Conservation (phyloP, 2,113 vertebrate species). For the Anthoscopus minutus region DNA sequence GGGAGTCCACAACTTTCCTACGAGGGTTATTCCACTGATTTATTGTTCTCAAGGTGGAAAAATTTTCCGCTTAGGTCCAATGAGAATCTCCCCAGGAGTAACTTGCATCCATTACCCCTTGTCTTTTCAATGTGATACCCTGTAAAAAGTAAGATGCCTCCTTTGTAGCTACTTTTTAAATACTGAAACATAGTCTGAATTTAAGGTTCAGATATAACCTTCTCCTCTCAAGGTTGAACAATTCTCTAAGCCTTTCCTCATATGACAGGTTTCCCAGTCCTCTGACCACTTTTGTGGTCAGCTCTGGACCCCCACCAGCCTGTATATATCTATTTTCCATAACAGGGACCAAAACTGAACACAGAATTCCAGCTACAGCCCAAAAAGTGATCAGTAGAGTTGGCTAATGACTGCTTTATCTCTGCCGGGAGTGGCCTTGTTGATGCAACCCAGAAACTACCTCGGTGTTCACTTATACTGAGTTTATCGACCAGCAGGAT, state of each 20-base stretch:
- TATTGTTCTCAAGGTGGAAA: background rate
- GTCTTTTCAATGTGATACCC: background rate
- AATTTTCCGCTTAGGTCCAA: background rate
- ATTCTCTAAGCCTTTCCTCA: background rate
- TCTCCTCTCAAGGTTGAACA: background rate
- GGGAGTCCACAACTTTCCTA: background rate
- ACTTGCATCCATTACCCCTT: background rate
- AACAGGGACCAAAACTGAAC: background rate
- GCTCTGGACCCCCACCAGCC: background rate
- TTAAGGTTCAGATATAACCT: background rate
- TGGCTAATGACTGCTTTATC: background rate
- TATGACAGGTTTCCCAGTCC: background rate
- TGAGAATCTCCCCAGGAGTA: background rate
- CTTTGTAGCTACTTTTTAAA: background rate
- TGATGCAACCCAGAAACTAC: background rate
- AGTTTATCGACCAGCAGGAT: background rate
- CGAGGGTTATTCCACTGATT: background rate
- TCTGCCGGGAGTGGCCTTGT: background rate
- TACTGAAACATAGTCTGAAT: background rate
- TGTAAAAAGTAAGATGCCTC: background rate
- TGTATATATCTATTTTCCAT: background rate
- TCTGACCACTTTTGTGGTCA: background rate
- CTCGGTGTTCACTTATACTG: background rate
- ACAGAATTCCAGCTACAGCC: background rate
- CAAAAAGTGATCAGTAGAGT: background rate